phyloP scores from a whole-genome alignment of 1,140 invertebrate genomes.

The Drosophila grimshawi region DNA sequence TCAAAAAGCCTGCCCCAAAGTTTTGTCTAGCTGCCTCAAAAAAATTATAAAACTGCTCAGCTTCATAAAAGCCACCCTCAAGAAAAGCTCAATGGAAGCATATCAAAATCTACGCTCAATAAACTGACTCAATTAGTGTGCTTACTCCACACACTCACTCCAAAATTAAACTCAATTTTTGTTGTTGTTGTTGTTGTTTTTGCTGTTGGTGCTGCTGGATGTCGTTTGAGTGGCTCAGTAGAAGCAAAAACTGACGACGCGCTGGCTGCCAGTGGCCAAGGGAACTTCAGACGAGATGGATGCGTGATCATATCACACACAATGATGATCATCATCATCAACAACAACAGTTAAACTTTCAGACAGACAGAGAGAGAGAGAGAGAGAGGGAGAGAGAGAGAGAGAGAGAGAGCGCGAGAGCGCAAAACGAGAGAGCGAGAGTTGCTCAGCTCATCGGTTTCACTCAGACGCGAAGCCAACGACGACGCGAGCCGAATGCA shows the following conservation, averaged over 20 bases:
- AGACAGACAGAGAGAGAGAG: slow-evolving; percentile 14
- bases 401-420: neutral
- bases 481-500: slow-evolving; percentile 20
- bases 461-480: slow-evolving; percentile 22
- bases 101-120: slow-evolving; percentile 8
- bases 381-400: slow-evolving; percentile 6
- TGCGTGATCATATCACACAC: slow-evolving; percentile 38
- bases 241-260: slow-evolving; percentile 45
- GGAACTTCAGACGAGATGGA: slow-evolving; percentile 46
- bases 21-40: neutral
- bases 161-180: slow-evolving; percentile 34
- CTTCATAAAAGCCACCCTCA: slow-evolving; percentile 54
- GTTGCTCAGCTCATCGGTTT: slow-evolving; percentile 15
- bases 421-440: slow-evolving; percentile 1
- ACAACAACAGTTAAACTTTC: slow-evolving; percentile 43
- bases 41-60: slow-evolving; percentile 12
- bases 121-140: slow-evolving; percentile 23
- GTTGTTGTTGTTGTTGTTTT: slow-evolving; percentile 1
- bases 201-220: neutral
- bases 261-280: slow-evolving; percentile 52
- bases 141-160: neutral
- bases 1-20: neutral
- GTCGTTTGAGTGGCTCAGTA: slow-evolving; percentile 23
- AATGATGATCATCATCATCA: slow-evolving; percentile 32
- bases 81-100: slow-evolving; percentile 7